Conservation (phyloP, 2,797 vertebrate species). For the Falco columbarius region DNA sequence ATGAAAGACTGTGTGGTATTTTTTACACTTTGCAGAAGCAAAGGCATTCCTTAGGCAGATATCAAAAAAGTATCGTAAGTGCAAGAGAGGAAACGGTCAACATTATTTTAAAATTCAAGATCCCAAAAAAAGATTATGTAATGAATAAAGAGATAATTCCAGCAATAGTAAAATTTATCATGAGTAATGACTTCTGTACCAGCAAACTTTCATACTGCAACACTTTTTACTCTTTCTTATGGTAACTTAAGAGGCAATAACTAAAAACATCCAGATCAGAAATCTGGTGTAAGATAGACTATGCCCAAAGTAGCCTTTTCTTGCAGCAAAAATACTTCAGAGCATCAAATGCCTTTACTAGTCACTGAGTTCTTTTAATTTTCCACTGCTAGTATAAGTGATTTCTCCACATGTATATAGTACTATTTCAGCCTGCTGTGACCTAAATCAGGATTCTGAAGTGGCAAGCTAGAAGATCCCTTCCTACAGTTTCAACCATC, state of each 20-base stretch:
- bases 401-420: background rate
- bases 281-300: background rate
- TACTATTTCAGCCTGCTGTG: background rate
- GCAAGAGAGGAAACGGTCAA: background rate
- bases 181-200: background rate
- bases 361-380: background rate
- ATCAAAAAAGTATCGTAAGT: background rate
- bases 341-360: background rate
- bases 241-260: background rate
- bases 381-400: background rate
- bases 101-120: background rate
- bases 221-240: background rate
- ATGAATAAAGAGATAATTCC: background rate
- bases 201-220: background rate
- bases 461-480: background rate
- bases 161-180: background rate
- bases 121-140: background rate
- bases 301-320: background rate
- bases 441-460: background rate
- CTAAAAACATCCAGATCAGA: background rate
- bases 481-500: background rate
- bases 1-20: background rate
- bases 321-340: background rate
- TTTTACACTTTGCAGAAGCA: background rate
- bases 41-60: background rate